phyloP scores from a whole-genome alignment of 2,113 vertebrate species.

The Seriola quinqueradiata region DNA sequence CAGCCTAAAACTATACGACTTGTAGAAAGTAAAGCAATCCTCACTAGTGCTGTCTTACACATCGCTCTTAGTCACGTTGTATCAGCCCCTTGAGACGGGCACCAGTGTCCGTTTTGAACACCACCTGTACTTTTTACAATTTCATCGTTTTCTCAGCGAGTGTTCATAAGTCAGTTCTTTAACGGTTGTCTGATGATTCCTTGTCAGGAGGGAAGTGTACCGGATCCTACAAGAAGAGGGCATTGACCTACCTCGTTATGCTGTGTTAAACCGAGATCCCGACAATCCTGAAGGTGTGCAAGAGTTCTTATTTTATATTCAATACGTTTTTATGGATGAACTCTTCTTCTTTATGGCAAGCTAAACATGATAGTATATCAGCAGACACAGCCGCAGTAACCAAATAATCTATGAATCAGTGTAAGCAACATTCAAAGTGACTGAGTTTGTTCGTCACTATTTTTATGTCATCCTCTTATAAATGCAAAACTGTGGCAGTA shows the following conservation, averaged over 20 bases:
- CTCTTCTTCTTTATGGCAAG: too few relatives aligned
- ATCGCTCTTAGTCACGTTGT: too few relatives aligned
- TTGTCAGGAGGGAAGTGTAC: constrained; percentile 94
- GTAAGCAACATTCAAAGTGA: too few relatives aligned
- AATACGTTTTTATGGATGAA: too few relatives aligned
- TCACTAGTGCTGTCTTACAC: too few relatives aligned
- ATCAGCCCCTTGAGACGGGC: too few relatives aligned
- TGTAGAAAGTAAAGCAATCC: too few relatives aligned
- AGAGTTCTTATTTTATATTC: background rate
- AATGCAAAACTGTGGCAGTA: background rate
- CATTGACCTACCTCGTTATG: constrained; percentile 95
- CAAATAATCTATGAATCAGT: background rate
- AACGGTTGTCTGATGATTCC: background rate
- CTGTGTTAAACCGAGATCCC: constrained; percentile 95
- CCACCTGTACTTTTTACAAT: too few relatives aligned
- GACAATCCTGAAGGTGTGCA: constrained; percentile 92
- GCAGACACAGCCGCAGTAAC: background rate
- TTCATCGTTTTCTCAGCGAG: too few relatives aligned
- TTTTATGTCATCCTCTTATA: background rate
- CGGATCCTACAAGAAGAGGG: constrained; percentile 96
- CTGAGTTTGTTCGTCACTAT: too few relatives aligned
- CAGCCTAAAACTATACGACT: too few relatives aligned
- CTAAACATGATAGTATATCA: background rate
- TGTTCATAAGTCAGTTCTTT: background rate
- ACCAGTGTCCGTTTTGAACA: too few relatives aligned